phyloP scores from a whole-genome alignment of 1,140 invertebrate species.

The Magallana gigas region DNA sequence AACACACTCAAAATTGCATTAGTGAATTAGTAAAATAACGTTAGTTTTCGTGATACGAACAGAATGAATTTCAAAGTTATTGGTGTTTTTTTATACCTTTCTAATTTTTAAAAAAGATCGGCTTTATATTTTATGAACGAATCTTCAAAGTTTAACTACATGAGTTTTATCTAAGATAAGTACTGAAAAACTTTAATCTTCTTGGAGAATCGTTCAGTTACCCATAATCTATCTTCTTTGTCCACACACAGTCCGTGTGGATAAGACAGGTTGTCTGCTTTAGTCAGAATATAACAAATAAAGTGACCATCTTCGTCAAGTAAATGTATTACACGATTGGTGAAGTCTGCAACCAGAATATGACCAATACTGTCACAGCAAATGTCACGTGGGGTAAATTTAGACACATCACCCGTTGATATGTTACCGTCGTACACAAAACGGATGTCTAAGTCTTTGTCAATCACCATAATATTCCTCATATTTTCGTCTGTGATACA shows the following conservation, averaged over 20 bases:
- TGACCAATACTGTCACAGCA: conserved; percentile 29
- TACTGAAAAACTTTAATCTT: background rate
- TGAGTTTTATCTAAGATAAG: no score
- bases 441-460: background rate
- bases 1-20: no score
- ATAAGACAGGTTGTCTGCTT: background rate
- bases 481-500: background rate
- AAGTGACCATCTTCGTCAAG: conserved; percentile 16
- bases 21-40: no score
- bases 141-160: no score
- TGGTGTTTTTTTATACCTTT: no score
- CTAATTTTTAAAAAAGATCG: no score
- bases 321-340: conserved; percentile 1
- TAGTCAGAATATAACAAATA: background rate
- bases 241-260: conserved; percentile 11
- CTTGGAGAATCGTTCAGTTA: background rate
- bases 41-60: no score
- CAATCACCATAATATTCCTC: background rate
- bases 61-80: no score
- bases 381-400: conserved; percentile 21
- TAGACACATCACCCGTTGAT: background rate
- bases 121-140: no score
- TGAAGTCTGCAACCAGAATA: conserved; percentile 26
- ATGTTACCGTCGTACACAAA: background rate
- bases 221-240: background rate